Evolutionary conservation across 2,797 vertebrate genomes (phyloP).

Genomic region (Echiichthys vipera): DNA sequence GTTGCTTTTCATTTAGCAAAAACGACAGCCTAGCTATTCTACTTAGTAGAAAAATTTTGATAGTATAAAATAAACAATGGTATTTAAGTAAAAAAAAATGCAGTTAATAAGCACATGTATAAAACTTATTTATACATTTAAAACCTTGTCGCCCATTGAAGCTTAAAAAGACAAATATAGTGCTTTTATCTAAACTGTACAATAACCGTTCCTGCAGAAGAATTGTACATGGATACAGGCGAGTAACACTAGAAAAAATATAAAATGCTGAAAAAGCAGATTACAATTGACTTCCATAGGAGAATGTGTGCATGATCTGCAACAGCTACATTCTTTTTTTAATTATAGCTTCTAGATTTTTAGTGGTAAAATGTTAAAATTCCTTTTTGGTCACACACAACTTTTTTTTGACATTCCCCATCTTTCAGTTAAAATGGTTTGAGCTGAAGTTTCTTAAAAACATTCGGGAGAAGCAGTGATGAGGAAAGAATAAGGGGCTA

Average conservation of each 20-base stretch:
- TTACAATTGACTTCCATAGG: slow-evolving; percentile 70
- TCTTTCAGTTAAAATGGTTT: slow-evolving; percentile 52
- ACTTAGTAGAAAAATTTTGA: slow-evolving; percentile 90
- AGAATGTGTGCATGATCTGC: slow-evolving; percentile 64
- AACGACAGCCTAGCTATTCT: slow-evolving; percentile 84
- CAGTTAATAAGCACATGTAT: slow-evolving; percentile 89
- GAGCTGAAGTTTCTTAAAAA: slow-evolving; percentile 38
- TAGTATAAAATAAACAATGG: slow-evolving; percentile 77
- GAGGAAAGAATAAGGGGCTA: slow-evolving; percentile 4
- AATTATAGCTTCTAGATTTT: slow-evolving; percentile 60
- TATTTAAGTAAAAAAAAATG: slow-evolving; percentile 69
- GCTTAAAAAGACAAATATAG: slow-evolving; percentile 86
- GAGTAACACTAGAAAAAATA: slow-evolving; percentile 78
- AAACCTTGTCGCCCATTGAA: slow-evolving; percentile 83
- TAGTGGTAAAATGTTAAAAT: slow-evolving; percentile 75
- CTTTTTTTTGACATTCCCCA: slow-evolving; percentile 31
- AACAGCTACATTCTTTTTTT: slow-evolving; percentile 55
- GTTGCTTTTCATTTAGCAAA: slow-evolving; percentile 77
- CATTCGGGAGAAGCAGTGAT: not conserved
- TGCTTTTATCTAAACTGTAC: slow-evolving; percentile 86
- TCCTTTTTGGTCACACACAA: slow-evolving; percentile 66
- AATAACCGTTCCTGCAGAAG: slow-evolving; percentile 74
- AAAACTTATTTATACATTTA: slow-evolving; percentile 90
- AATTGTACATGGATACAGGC: slow-evolving; percentile 77
- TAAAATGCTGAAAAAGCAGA: slow-evolving; percentile 76